Evolutionary conservation across 2,113 vertebrate species (phyloP).

Genomic region (Ornithorhynchus anatinus): DNA sequence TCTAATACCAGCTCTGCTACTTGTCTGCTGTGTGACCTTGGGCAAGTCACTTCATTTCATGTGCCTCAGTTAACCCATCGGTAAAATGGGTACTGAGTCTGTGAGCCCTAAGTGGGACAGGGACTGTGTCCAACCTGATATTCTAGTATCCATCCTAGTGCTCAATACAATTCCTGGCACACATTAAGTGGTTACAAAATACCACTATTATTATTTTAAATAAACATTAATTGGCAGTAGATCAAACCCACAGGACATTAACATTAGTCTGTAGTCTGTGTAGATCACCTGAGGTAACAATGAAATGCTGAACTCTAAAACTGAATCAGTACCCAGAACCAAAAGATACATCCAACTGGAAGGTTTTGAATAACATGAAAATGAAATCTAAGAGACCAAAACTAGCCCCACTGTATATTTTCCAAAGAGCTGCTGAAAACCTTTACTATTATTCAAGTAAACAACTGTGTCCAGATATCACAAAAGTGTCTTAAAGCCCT

Average conservation of each 20-base stretch:
- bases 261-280: not conserved
- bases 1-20: too few relatives aligned
- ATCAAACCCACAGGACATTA: not conserved
- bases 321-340: not conserved
- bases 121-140: too few relatives aligned
- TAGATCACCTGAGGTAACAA: not conserved
- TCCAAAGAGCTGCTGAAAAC: not conserved
- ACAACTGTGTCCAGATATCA: not conserved
- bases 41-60: too few relatives aligned
- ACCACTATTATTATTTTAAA: not conserved
- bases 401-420: not conserved
- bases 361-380: not conserved
- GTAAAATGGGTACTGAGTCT: too few relatives aligned
- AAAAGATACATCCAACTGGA: not conserved
- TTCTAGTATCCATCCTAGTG: too few relatives aligned
- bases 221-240: not conserved
- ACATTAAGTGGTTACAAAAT: too few relatives aligned
- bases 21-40: too few relatives aligned
- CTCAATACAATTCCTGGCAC: too few relatives aligned
- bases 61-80: too few relatives aligned
- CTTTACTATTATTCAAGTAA: not conserved
- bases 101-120: too few relatives aligned
- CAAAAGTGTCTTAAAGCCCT: not conserved
- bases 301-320: not conserved
- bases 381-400: not conserved